A percentile compares a stretch with the other conserved stretches of the same genome.
phyloP scores from a whole-genome alignment of 2,888 invertebrate genomes.

The Dendrolimus pini region DNA sequence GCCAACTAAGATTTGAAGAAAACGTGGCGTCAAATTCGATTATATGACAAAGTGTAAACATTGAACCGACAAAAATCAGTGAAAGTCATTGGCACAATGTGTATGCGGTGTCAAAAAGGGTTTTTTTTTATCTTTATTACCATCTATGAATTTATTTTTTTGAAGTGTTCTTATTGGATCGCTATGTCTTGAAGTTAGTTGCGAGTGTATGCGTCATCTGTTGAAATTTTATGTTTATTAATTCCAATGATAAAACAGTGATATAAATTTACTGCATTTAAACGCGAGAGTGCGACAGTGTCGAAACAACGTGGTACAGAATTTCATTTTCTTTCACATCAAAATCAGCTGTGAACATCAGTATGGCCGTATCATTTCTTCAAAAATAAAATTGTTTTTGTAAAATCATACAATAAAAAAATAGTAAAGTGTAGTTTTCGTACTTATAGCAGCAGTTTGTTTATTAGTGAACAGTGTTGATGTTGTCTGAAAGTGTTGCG shows the following conservation, averaged over 20 bases:
- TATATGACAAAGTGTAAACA: too few species aligned
- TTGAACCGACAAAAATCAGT: too few species aligned
- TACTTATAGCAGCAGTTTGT: slow-evolving; percentile 51
- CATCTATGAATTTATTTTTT: too few species aligned
- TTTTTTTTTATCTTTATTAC: too few species aligned
- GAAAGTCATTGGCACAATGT: too few species aligned
- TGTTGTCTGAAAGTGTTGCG: slow-evolving; percentile 74
- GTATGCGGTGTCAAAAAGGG: too few species aligned
- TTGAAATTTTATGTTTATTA: not conserved
- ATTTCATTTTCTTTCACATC: slow-evolving; percentile 64
- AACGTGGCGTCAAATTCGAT: too few species aligned
- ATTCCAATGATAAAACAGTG: slow-evolving; percentile 35
- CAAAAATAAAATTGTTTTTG: slow-evolving; percentile 65
- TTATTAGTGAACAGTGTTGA: slow-evolving; percentile 55
- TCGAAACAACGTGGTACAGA: slow-evolving; percentile 69
- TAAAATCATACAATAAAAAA: slow-evolving; percentile 50
- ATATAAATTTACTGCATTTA: slow-evolving; percentile 5
- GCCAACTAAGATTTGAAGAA: too few species aligned
- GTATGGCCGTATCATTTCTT: slow-evolving; percentile 69
- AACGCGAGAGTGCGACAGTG: slow-evolving; percentile 40
- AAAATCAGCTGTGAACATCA: slow-evolving; percentile 77
- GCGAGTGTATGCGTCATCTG: not conserved
- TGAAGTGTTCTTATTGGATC: too few species aligned
- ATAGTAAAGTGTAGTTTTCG: slow-evolving; percentile 63
- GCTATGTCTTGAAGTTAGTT: too few species aligned